Conservation (phyloP, 53 echinoderm and acorn worm genomes). For the Stichopus horrens region DNA sequence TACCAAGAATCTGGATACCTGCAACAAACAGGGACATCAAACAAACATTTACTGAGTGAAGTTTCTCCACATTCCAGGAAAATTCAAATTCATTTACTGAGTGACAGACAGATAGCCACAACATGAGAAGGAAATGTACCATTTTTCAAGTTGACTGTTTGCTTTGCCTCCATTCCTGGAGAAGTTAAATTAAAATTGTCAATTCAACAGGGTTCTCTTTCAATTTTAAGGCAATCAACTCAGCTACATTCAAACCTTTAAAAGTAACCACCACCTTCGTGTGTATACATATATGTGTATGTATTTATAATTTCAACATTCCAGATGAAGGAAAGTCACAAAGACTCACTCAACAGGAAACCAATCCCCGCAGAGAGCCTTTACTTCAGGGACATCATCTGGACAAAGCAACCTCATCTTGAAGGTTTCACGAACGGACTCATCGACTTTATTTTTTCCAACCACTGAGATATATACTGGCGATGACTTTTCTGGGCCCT, state of each 20-base stretch:
- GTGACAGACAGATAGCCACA: no score
- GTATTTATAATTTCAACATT: neutral
- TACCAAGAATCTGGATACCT: constrained; percentile 99
- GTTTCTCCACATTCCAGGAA: no score
- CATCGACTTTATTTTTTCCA: constrained; percentile 39
- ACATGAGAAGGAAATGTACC: neutral
- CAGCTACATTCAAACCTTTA: no score
- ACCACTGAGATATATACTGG: neutral
- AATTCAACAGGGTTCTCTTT: no score
- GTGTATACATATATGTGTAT: neutral
- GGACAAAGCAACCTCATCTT: constrained; percentile 85
- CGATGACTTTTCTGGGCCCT: neutral
- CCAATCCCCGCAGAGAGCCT: constrained; percentile 87
- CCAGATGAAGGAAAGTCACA: neutral
- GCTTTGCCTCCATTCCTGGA: no score
- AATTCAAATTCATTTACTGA: no score
- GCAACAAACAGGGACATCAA: neutral
- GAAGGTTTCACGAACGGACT: constrained; percentile 61
- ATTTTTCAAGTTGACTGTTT: neutral
- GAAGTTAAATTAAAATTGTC: no score
- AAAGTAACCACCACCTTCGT: no score
- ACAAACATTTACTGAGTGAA: no score
- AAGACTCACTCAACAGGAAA: constrained; percentile 95
- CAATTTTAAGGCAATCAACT: no score
- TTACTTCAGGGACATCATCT: constrained; percentile 92